These are phyloP conservation scores for Drosophila borealis DNA, from an alignment of 2,888 invertebrate genomes.

Conservation along the genomic window DNA sequence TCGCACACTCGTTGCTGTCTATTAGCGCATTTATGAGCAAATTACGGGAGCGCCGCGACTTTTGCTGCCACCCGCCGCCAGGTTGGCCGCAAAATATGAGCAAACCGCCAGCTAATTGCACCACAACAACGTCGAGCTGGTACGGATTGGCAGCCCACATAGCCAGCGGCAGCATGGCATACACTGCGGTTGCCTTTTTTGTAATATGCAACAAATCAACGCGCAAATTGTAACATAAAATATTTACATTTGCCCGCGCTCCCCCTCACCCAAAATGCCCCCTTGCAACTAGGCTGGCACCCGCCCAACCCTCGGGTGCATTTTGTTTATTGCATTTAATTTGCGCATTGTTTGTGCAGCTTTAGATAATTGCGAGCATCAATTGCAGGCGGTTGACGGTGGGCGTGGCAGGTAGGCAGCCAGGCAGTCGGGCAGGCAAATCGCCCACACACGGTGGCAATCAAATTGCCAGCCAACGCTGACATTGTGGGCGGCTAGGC, in stretches of 20 bases:
- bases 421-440: conserved; percentile 5
- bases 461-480: conserved; percentile 69
- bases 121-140: conserved; percentile 39
- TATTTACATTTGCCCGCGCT: conserved; percentile 62
- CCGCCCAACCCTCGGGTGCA: conserved; percentile 5
- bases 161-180: conserved; percentile 50
- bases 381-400: conserved; percentile 54
- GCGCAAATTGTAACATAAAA: conserved; percentile 78
- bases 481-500: conserved; percentile 52
- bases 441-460: conserved; percentile 70
- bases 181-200: conserved; percentile 51
- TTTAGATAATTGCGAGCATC: conserved; percentile 78
- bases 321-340: conserved; percentile 78
- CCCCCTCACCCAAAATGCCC: conserved; percentile 4
- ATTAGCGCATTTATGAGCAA: conserved; percentile 77
- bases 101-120: conserved; percentile 65
- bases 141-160: conserved; percentile 62
- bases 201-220: conserved; percentile 78
- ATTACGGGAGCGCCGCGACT: conserved; percentile 73
- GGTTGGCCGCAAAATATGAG: conserved; percentile 57
- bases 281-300: conserved; percentile 2
- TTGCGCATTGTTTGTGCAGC: conserved; percentile 76
- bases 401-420: conserved; percentile 4
- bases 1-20: conserved; percentile 49
- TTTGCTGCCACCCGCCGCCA: conserved; percentile 45